phyloP scores from a whole-genome alignment of 2,888 invertebrate genomes.

The Embidobia sp. region DNA sequence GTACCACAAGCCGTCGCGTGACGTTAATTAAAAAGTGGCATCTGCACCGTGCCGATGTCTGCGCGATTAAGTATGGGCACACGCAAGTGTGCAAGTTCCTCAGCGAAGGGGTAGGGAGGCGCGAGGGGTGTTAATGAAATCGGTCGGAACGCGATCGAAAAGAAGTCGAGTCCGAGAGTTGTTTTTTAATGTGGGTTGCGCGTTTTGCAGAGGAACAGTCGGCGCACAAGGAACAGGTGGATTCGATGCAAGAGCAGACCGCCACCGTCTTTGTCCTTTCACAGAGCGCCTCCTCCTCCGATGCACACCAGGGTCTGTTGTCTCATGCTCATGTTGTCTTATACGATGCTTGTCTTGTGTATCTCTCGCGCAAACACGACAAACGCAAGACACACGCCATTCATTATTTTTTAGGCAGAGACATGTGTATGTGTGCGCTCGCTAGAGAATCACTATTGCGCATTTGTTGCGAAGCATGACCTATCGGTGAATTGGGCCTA shows the following conservation, averaged over 20 bases:
- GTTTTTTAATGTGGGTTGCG: slow-evolving; percentile 77
- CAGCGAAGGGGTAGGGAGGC: neutral
- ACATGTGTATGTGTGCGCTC: too few species aligned
- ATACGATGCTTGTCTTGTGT: slow-evolving; percentile 71
- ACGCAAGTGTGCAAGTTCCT: slow-evolving; percentile 52
- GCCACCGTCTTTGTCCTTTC: slow-evolving; percentile 77
- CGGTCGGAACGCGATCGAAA: slow-evolving; percentile 12
- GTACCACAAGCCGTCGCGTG: slow-evolving; percentile 32
- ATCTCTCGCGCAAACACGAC: slow-evolving; percentile 64
- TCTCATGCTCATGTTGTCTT: slow-evolving; percentile 77
- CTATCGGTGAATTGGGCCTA: too few species aligned
- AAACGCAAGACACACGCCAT: slow-evolving; percentile 40
- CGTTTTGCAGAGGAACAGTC: slow-evolving; percentile 80
- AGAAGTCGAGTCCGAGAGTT: slow-evolving; percentile 62
- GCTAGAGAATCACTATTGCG: too few species aligned
- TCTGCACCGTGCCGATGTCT: slow-evolving; percentile 7
- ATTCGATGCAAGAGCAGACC: slow-evolving; percentile 78
- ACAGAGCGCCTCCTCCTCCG: slow-evolving; percentile 80
- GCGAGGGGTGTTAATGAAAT: slow-evolving; percentile 10
- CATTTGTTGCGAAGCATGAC: too few species aligned
- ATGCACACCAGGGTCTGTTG: slow-evolving; percentile 81
- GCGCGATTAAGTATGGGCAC: slow-evolving; percentile 21
- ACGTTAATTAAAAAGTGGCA: slow-evolving; percentile 17
- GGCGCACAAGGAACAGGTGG: slow-evolving; percentile 79
- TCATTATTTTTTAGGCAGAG: too few species aligned